Conservation (phyloP, 2,888 invertebrate genomes). For the Lottia gigantea region DNA sequence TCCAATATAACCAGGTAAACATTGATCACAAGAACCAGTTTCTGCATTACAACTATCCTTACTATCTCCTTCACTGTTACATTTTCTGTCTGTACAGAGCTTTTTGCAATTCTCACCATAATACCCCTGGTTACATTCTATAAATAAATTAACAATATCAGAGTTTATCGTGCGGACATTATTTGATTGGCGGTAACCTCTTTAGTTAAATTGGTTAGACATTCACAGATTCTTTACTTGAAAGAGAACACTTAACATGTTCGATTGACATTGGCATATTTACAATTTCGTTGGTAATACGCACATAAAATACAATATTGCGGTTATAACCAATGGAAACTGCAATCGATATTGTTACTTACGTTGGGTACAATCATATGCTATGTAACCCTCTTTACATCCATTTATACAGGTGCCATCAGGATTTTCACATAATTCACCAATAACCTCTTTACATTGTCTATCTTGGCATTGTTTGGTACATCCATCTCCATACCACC, state of each 20-base stretch:
- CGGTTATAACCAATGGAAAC: no score
- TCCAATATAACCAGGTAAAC: conserved; percentile 6
- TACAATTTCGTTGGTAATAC: no score
- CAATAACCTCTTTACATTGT: neutral
- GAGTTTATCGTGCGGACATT: no score
- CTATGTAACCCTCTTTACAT: neutral
- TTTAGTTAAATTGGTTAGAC: no score
- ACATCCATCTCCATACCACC: neutral
- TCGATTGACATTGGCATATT: no score
- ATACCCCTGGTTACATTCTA: neutral
- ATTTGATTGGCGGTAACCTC: no score
- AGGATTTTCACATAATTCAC: neutral
- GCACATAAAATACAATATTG: no score
- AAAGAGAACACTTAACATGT: no score
- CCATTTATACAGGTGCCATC: neutral
- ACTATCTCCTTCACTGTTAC: neutral
- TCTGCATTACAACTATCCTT: neutral
- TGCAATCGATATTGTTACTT: neutral
- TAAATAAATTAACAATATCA: neutral
- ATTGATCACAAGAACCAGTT: neutral
- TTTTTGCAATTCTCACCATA: neutral
- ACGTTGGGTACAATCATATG: neutral
- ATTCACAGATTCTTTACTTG: no score
- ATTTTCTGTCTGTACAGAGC: neutral
- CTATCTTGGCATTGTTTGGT: neutral